phyloP scores from a whole-genome alignment of 2,797 vertebrate species.

The Oreortyx pictus region DNA sequence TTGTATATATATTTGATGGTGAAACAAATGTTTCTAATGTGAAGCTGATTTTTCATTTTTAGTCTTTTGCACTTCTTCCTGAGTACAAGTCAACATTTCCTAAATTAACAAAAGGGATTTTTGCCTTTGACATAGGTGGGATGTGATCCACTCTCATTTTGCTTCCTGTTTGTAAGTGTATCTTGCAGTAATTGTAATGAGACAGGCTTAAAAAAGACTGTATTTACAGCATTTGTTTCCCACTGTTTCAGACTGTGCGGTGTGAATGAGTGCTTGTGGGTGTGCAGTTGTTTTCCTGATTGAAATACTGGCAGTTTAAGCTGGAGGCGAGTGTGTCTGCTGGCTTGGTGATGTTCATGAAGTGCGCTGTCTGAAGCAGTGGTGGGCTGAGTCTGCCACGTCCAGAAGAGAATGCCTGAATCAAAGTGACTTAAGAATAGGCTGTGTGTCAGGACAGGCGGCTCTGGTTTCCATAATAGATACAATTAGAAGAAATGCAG shows the following conservation, averaged over 20 bases:
- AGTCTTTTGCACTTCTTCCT: neutral
- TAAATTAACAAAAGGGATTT: neutral
- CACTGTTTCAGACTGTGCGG: neutral
- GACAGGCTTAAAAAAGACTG: neutral
- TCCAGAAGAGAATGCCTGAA: constrained; percentile 48
- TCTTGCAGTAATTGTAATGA: neutral
- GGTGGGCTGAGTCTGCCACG: constrained; percentile 42
- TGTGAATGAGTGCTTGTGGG: neutral
- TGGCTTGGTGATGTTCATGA: neutral
- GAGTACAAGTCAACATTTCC: neutral
- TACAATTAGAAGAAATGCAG: constrained; percentile 54
- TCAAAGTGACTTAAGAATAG: constrained; percentile 54
- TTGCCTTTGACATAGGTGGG: neutral
- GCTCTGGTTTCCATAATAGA: constrained; percentile 59
- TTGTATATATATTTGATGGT: neutral
- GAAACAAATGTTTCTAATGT: neutral
- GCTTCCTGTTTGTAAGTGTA: neutral
- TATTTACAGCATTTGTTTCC: constrained; percentile 14
- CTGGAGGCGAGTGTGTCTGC: neutral
- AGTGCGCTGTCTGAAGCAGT: constrained; percentile 36
- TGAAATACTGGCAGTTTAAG: constrained; percentile 8
- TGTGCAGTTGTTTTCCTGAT: neutral
- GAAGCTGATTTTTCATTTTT: neutral
- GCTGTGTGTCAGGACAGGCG: constrained; percentile 38
- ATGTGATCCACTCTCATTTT: constrained; percentile 19